Conservation (phyloP, 1,140 invertebrate genomes). For the Heliconius himera region DNA sequence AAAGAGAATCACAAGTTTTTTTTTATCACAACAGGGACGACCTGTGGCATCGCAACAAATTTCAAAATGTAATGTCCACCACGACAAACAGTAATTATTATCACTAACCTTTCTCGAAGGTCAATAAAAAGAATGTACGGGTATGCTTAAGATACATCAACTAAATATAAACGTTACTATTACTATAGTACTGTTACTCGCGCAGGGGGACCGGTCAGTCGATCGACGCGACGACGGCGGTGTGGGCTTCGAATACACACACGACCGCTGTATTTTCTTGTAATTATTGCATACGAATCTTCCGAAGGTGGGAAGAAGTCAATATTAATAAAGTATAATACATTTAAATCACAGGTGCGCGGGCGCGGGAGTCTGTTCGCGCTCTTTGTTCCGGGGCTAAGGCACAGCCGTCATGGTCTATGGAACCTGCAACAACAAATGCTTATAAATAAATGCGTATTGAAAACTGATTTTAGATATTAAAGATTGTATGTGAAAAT, state of each 20-base stretch:
- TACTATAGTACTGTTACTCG: conserved; percentile 36
- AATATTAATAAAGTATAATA: conserved; percentile 49
- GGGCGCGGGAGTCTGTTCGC: conserved; percentile 25
- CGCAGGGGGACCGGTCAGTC: neutral
- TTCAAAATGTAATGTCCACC: conserved; percentile 60
- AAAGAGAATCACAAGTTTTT: conserved; percentile 77
- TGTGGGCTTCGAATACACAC: conserved; percentile 13
- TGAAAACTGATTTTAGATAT: too few relatives aligned
- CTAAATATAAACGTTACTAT: conserved; percentile 65
- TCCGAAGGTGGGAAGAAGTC: conserved; percentile 58
- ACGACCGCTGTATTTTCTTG: conserved; percentile 49
- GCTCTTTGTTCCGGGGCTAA: conserved; percentile 30
- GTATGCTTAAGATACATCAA: conserved; percentile 75
- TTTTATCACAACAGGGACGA: conserved; percentile 56
- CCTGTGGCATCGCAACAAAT: conserved; percentile 50
- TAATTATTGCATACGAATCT: conserved; percentile 59
- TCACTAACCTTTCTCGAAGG: conserved; percentile 80
- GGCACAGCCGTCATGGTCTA: conserved; percentile 80
- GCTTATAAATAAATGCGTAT: neutral
- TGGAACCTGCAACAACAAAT: conserved; percentile 67
- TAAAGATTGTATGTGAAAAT: too few relatives aligned
- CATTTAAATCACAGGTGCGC: conserved; percentile 61
- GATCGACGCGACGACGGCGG: conserved; percentile 39
- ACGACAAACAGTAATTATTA: conserved; percentile 66
- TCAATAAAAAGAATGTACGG: conserved; percentile 81